Conservation (phyloP, 2,113 vertebrate genomes). For the Rhizomys pruinosus region DNA sequence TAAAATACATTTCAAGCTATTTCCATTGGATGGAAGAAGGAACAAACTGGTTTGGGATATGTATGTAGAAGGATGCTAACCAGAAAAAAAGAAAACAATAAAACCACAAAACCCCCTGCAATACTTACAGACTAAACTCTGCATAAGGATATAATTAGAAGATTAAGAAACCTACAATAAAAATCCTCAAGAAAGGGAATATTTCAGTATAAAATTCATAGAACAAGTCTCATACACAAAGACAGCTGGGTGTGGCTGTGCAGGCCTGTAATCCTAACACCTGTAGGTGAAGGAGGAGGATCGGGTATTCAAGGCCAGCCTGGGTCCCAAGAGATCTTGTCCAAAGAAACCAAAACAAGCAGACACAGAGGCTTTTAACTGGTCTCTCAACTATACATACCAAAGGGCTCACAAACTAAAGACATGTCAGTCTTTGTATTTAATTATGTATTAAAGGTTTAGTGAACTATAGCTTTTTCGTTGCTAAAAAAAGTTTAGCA, state of each 20-base stretch:
- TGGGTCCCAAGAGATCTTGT: background rate
- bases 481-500: too few relatives aligned
- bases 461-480: background rate
- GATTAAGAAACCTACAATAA: background rate
- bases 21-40: background rate
- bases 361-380: background rate
- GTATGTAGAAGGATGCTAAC: background rate
- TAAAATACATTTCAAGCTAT: constrained; percentile 5
- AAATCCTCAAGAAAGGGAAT: background rate
- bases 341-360: background rate
- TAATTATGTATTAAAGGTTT: background rate
- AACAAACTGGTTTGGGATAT: background rate
- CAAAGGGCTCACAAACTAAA: background rate
- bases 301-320: background rate
- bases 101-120: background rate
- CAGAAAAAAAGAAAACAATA: background rate
- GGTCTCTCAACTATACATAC: background rate
- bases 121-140: background rate
- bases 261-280: background rate
- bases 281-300: background rate
- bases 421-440: background rate
- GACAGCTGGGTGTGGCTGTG: too few relatives aligned
- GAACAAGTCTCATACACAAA: background rate
- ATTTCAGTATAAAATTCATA: background rate
- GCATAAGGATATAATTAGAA: background rate